Base-by-base conservation (phyloP, 2,113 vertebrate species). In the Nanorana parkeri region DNA sequence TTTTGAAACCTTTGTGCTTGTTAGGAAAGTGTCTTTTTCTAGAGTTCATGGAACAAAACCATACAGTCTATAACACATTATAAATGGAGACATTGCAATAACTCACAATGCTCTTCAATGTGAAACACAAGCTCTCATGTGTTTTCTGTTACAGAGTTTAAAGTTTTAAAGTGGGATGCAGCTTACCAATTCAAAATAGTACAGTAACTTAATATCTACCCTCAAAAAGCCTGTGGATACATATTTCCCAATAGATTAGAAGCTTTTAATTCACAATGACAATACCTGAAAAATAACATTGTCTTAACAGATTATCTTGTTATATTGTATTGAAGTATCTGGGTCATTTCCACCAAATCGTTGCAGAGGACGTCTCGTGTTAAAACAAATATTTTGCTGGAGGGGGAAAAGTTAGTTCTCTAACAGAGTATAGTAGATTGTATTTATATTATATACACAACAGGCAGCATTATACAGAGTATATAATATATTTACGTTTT, bases 221-320 rank as follows among this genome's bases (percentile, higher is more conserved):
- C 32, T 61, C 65, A 17, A 47, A 69, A 69, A 69, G 77, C 77
- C 56, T 80, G 66, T 26, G 66, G n/a, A 69, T 60, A 58, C 66
- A 61, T 60, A 54, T 54, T 80, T 80, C 65, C 23, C 2, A 15
- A n/a, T 61, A 54, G 77, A 69, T 80, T 68, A 80, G 69, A 56
- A 68, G 77, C 52, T 69, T 69, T 80, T 32, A 60, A 80, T 61
- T 80, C 58, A 80, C 77, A 61, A 69, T 41, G 54, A 41, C 77
- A 80, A 69, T 80, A 69, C 54, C 61, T 80, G 36, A 69, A 60
- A 61, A 80, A 80, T 80, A 80, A 80, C 55, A 80, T 80, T 80
- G 28, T 61, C 56, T 69, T 80, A 69, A 67, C 54, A 28, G 77
- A 80, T 69, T 51, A 61, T 80, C 66, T 54, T 80, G 54, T 79